These are phyloP conservation scores for Nomada flava DNA, from an alignment of 2,888 invertebrate genomes.

Conservation along the genomic window DNA sequence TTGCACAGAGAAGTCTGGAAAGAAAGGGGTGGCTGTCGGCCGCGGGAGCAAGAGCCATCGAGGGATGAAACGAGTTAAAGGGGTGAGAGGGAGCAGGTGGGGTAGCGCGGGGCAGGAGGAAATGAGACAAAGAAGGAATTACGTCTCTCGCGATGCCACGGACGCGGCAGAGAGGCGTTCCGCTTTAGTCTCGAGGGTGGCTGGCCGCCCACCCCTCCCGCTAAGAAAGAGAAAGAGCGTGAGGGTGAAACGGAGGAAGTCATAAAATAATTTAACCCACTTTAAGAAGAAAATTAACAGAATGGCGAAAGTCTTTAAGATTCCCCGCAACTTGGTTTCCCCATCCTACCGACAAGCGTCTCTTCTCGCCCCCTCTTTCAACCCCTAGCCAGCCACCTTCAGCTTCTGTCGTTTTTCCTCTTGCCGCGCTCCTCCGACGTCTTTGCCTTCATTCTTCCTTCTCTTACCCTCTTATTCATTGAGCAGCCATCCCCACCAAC, in stretches of 20 bases:
- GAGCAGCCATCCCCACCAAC: constrained; percentile 73
- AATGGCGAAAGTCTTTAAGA: constrained; percentile 83
- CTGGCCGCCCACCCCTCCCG: background rate
- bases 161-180: constrained; percentile 31
- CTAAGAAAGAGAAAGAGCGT: background rate
- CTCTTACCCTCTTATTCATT: constrained; percentile 82
- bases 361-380: constrained; percentile 34
- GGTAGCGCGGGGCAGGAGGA: constrained; percentile 10
- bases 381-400: constrained; percentile 30
- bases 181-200: constrained; percentile 42
- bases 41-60: background rate
- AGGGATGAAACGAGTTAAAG: constrained; percentile 10
- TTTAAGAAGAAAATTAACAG: constrained; percentile 83
- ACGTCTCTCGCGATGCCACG: constrained; percentile 38
- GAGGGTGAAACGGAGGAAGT: constrained; percentile 69
- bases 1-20: constrained; percentile 31
- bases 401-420: constrained; percentile 37
- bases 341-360: constrained; percentile 57
- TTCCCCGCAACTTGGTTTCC: constrained; percentile 74
- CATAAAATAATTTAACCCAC: constrained; percentile 83
- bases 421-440: constrained; percentile 50
- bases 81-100: background rate
- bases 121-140: constrained; percentile 53
- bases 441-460: constrained; percentile 58
- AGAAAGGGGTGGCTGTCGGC: constrained; percentile 21